Base-by-base conservation (phyloP, 2,888 invertebrate genomes). In the Tetheella fluctuosa region DNA sequence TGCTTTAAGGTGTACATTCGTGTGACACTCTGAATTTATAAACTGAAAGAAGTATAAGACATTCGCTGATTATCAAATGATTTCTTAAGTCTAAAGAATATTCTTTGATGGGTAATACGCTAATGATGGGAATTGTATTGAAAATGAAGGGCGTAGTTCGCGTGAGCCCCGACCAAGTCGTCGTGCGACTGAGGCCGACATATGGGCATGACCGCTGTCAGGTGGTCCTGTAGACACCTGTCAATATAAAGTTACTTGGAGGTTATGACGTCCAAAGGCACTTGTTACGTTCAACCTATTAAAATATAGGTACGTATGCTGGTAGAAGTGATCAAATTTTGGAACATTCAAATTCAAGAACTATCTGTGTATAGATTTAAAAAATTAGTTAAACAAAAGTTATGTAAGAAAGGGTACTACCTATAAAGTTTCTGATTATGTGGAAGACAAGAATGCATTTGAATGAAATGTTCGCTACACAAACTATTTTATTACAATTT, bases 141-240 rank as follows among this genome's bases (percentile, higher is more conserved):
- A 20, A 48, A 20, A 48, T 48, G 48, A 65, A 72, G 67, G 76
- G 73, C 72, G 77, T 70, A 70, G 79, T 75, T 88, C 75, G 90
- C 89, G 89, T 89, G 90, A 70, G 71, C 64, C 10, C 17, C 42
- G 20, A 48, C 65, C 65, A 63, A 66, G 59, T 64, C 69, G 73
- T 73, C 68, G 71, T 63, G 59, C 67, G 71, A 66, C 61, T 66
- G 68, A 68, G 69, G 69, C 70, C 85, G 86, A 83, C 91, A 92
- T 90, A 90, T 91, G 91, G 88, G 78, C 88, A 81, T 80, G 84
- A 84, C 86, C 85, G 88, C 84, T 87, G 91, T 91, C 91, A 91
- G 90, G 85, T 91, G 91, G 84, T 74, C 71, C 71, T 67, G 64
- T 69, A 67, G 84, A 83, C 91, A 91, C 87, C 91, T 90, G 91